Evolutionary conservation across 1,140 invertebrate genomes (phyloP).

Genomic region (Drosophila navojoa): DNA sequence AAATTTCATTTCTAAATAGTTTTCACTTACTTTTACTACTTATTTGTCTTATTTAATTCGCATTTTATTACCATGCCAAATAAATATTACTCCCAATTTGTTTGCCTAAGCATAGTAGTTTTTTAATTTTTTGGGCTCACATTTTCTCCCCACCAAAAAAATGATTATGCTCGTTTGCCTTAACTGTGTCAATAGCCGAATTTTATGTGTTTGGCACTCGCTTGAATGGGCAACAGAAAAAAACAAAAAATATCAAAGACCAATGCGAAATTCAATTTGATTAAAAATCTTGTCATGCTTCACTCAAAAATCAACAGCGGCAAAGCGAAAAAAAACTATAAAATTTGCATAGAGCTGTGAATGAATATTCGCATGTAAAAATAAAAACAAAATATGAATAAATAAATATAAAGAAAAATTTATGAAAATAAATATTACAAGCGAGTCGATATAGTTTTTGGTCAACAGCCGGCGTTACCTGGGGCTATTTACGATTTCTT

Average conservation of each 20-base stretch:
- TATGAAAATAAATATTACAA: conserved; percentile 19
- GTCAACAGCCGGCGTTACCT: conserved; percentile 28
- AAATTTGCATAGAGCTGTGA: conserved; percentile 73
- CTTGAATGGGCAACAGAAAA: conserved; percentile 17
- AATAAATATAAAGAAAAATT: background rate
- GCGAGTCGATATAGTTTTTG: conserved; percentile 52
- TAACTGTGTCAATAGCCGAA: conserved; percentile 76
- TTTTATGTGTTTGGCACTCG: conserved; percentile 68
- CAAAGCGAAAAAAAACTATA: conserved; percentile 31
- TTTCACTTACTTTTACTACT: conserved; percentile 11
- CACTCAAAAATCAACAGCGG: conserved; percentile 61
- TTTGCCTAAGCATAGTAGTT: conserved; percentile 10
- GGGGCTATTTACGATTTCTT: conserved; percentile 62
- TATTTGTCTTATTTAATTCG: background rate
- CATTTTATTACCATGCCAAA: conserved; percentile 8
- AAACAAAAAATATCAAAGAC: conserved; percentile 2
- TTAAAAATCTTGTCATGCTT: conserved; percentile 80
- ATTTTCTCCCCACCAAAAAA: conserved; percentile 54
- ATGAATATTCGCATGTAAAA: conserved; percentile 46
- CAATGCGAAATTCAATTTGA: conserved; percentile 67
- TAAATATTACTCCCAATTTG: conserved; percentile 11
- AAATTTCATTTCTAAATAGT: background rate
- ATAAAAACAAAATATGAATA: background rate
- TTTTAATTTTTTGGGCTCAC: conserved; percentile 3
- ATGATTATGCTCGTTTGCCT: conserved; percentile 54